Conservation (phyloP, 2,113 vertebrate genomes). For the Triplophysa siluroides region DNA sequence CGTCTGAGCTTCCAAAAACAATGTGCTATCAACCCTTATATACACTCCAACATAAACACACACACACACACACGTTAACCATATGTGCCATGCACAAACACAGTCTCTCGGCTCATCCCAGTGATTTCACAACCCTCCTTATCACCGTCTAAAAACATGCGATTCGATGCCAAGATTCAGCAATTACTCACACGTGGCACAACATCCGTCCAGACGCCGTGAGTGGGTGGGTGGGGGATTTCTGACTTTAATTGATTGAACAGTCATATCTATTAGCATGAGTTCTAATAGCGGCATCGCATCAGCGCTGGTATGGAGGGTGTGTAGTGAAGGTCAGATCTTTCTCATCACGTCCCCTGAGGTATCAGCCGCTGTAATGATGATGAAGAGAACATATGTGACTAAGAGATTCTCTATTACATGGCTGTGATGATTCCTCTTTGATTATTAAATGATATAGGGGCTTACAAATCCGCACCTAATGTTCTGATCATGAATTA, state of each 20-base stretch:
- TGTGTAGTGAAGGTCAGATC: neutral
- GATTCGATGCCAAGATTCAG: neutral
- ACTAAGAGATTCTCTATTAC: neutral
- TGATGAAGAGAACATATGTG: neutral
- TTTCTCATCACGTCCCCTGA: neutral
- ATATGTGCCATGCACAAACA: slow-evolving; percentile 10
- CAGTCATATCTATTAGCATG: neutral
- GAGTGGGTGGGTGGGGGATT: neutral
- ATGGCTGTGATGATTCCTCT: neutral
- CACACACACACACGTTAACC: neutral
- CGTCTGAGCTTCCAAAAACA: slow-evolving; percentile 46
- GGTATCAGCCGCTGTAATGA: neutral
- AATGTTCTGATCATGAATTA: neutral
- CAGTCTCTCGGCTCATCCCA: neutral
- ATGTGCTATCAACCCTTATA: slow-evolving; percentile 13
- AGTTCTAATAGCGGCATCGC: slow-evolving; percentile 4
- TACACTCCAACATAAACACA: slow-evolving; percentile 41
- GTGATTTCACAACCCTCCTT: slow-evolving; percentile 31
- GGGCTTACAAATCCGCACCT: neutral
- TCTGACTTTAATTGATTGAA: neutral
- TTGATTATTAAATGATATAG: neutral
- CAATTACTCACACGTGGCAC: slow-evolving; percentile 16
- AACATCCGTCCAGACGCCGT: neutral
- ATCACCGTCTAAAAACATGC: slow-evolving; percentile 23
- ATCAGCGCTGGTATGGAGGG: neutral